These are phyloP conservation scores for Mystacides longicornis DNA, from an alignment of 2,888 invertebrate species.

Conservation along the genomic window DNA sequence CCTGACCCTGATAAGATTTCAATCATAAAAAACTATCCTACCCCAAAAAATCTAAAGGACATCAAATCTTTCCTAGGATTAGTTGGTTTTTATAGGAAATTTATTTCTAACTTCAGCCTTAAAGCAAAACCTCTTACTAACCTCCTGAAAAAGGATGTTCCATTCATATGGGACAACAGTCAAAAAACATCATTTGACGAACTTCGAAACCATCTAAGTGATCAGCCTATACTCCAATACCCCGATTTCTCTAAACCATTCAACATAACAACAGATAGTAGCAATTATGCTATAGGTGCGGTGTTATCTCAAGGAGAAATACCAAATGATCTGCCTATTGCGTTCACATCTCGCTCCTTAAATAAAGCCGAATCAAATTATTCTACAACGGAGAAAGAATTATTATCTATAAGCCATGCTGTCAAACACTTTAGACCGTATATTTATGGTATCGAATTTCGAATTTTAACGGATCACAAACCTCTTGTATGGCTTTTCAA, in stretches of 20 bases:
- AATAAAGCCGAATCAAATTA: slow-evolving; percentile 12
- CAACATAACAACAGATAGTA: slow-evolving; percentile 7
- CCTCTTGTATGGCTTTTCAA: slow-evolving; percentile 28
- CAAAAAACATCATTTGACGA: slow-evolving; percentile 9
- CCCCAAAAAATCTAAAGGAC: slow-evolving; percentile 23
- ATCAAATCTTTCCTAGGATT: slow-evolving; percentile 29
- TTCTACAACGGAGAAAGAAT: slow-evolving; percentile 9
- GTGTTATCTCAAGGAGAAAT: slow-evolving; percentile 7
- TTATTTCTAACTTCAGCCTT: slow-evolving; percentile 27
- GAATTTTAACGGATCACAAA: slow-evolving; percentile 28
- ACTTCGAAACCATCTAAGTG: slow-evolving; percentile 1
- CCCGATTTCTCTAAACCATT: slow-evolving; percentile 9
- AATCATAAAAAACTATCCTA: slow-evolving; percentile 24
- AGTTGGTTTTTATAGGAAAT: slow-evolving; percentile 28
- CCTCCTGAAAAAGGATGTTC: slow-evolving; percentile 23
- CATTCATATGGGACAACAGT: slow-evolving; percentile 13
- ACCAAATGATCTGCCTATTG: slow-evolving; percentile 8
- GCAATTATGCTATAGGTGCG: slow-evolving; percentile 9
- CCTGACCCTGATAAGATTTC: slow-evolving; percentile 26
- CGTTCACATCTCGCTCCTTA: slow-evolving; percentile 8
- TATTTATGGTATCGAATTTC: slow-evolving; percentile 30
- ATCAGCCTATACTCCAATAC: slow-evolving; percentile 7
- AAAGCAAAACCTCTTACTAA: slow-evolving; percentile 23
- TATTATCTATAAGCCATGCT: slow-evolving; percentile 25
- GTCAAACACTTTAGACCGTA: slow-evolving; percentile 30